Conservation (phyloP, 2,888 invertebrate species). For the Alloplasta piceator region DNA sequence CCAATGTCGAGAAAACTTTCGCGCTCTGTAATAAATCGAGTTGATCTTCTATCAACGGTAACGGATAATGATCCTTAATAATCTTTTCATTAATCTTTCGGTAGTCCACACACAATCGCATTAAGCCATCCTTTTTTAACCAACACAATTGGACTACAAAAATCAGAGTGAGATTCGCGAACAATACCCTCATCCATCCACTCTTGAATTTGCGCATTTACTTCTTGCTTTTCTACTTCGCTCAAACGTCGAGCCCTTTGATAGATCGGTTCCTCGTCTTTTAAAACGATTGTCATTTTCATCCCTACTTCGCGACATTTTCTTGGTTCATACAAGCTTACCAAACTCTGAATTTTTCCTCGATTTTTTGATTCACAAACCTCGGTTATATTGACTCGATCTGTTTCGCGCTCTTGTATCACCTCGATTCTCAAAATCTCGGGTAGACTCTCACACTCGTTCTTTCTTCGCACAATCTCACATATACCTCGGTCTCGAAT, state of each 20-base stretch:
- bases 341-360: conserved; percentile 20
- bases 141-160: conserved; percentile 68
- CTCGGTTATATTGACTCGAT: conserved; percentile 28
- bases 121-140: conserved; percentile 13
- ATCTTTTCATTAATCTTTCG: conserved; percentile 1
- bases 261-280: conserved; percentile 68
- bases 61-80: conserved; percentile 58
- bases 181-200: conserved; percentile 69
- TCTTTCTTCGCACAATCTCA: conserved; percentile 23
- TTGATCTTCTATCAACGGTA: conserved; percentile 63
- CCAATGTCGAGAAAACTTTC: conserved; percentile 57
- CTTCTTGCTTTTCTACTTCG: conserved; percentile 64
- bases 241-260: conserved; percentile 64
- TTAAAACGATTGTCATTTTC: conserved; percentile 71
- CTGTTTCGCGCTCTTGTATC: conserved; percentile 23
- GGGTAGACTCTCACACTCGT: conserved; percentile 13
- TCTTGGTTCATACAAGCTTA: conserved; percentile 30
- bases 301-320: conserved; percentile 51
- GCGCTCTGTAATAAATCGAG: conserved; percentile 57
- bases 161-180: conserved; percentile 65
- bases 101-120: conserved; percentile 14
- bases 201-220: conserved; percentile 68
- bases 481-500: conserved; percentile 43
- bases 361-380: conserved; percentile 21
- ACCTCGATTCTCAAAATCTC: conserved; percentile 25